phyloP scores from a whole-genome alignment of 1,140 invertebrate genomes.

The Leptestheria dahalacensis region DNA sequence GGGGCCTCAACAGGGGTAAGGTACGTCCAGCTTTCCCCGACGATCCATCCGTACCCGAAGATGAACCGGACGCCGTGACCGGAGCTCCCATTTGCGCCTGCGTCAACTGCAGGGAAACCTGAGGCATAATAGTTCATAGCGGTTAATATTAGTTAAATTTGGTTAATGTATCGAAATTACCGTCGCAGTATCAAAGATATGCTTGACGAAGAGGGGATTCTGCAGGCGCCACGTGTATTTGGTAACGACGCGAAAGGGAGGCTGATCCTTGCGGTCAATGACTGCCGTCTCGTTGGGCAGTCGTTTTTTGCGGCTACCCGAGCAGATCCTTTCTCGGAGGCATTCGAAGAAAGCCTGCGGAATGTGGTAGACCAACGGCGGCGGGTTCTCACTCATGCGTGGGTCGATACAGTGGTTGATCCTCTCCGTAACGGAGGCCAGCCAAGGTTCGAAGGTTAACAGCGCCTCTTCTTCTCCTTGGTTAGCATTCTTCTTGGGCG shows the following conservation, averaged over 20 bases:
- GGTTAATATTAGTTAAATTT: constrained; percentile 3
- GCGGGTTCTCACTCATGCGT: constrained; percentile 51
- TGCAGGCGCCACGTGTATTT: constrained; percentile 60
- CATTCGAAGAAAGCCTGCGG: constrained; percentile 55
- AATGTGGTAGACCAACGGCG: constrained; percentile 52
- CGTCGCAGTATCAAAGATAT: constrained; percentile 54
- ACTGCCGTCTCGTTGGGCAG: constrained; percentile 43
- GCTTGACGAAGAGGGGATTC: constrained; percentile 54
- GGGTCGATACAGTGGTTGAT: constrained; percentile 68
- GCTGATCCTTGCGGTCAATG: constrained; percentile 41
- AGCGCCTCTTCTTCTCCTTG: constrained; percentile 29
- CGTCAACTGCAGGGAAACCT: constrained; percentile 46
- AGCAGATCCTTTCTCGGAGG: constrained; percentile 49
- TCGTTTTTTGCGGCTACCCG: constrained; percentile 45
- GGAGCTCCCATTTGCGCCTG: no score
- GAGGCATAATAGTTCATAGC: constrained; percentile 20
- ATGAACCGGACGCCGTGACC: no score
- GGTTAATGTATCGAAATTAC: constrained; percentile 28
- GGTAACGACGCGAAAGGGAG: constrained; percentile 51
- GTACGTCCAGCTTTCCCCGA: background rate
- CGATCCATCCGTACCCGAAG: no score
- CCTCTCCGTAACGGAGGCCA: constrained; percentile 54
- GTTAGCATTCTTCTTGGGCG: constrained; percentile 18
- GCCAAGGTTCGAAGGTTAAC: constrained; percentile 49
- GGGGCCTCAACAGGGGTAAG: constrained; percentile 40